phyloP scores from a whole-genome alignment of 2,888 invertebrate species.

The Antheraea yamamai region DNA sequence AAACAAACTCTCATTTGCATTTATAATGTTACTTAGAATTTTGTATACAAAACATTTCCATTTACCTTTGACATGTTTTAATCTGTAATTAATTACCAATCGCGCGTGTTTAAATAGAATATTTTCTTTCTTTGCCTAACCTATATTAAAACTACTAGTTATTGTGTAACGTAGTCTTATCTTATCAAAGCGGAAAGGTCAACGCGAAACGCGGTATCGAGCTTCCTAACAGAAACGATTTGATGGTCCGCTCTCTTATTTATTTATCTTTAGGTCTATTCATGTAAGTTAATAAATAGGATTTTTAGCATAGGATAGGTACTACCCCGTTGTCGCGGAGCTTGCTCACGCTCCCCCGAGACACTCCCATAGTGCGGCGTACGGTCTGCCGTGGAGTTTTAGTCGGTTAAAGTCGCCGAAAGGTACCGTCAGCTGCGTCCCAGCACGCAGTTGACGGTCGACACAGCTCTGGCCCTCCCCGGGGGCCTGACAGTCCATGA shows the following conservation, averaged over 20 bases:
- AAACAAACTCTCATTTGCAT: not conserved
- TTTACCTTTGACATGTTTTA: slow-evolving; percentile 3
- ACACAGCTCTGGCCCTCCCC: too few species aligned
- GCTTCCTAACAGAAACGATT: slow-evolving; percentile 63
- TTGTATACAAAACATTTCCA: slow-evolving; percentile 11
- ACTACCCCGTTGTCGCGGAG: too few species aligned
- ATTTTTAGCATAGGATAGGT: too few species aligned
- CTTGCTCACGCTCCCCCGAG: too few species aligned
- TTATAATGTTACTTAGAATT: not conserved
- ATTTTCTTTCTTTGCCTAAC: slow-evolving; percentile 50
- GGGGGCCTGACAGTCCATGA: too few species aligned
- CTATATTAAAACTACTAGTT: slow-evolving; percentile 44
- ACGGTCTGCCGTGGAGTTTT: too few species aligned
- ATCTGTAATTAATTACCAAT: slow-evolving; percentile 6
- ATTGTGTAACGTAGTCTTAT: slow-evolving; percentile 61
- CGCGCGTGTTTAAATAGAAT: slow-evolving; percentile 18
- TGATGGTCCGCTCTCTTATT: slow-evolving; percentile 30
- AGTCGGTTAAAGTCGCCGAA: too few species aligned
- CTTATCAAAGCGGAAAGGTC: slow-evolving; percentile 78
- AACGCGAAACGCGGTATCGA: slow-evolving; percentile 59
- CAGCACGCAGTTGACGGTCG: too few species aligned
- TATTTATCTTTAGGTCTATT: slow-evolving; percentile 10
- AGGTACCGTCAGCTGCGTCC: too few species aligned
- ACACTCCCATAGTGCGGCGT: too few species aligned
- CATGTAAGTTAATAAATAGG: not conserved